Conservation (phyloP, 2,113 vertebrate genomes). For the Chinchilla lanigera region DNA sequence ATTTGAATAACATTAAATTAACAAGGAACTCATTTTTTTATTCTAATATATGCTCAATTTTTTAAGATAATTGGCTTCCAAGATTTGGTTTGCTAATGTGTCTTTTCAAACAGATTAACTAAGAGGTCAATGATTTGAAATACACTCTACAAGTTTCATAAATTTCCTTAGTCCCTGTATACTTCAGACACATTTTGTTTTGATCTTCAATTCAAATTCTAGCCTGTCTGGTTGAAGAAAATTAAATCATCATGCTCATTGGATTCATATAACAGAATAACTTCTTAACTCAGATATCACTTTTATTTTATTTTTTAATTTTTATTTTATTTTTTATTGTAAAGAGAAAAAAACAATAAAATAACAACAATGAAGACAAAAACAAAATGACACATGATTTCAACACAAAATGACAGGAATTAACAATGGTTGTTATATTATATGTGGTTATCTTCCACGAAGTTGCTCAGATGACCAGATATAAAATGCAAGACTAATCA, state of each 20-base stretch:
- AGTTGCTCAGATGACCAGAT: too few relatives aligned
- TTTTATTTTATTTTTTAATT: background rate
- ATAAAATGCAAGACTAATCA: too few relatives aligned
- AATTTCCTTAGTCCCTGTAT: rapidly evolving
- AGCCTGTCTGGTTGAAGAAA: background rate
- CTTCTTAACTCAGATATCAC: background rate
- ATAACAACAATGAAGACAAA: too few relatives aligned
- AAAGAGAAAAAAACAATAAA: too few relatives aligned
- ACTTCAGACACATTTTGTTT: background rate
- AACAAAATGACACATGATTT: too few relatives aligned
- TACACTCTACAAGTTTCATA: background rate
- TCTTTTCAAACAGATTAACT: background rate
- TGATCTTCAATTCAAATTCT: background rate
- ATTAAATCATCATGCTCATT: background rate
- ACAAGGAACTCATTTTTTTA: background rate
- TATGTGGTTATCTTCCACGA: too few relatives aligned
- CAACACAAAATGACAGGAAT: too few relatives aligned
- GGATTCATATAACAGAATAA: background rate
- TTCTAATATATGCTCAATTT: background rate
- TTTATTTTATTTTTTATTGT: too few relatives aligned
- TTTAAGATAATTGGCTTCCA: background rate
- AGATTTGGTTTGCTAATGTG: background rate
- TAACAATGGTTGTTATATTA: too few relatives aligned
- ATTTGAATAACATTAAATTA: background rate
- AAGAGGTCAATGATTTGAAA: background rate